Evolutionary conservation across 2,113 vertebrate genomes (phyloP).

Genomic region (Saimiri boliviensis): DNA sequence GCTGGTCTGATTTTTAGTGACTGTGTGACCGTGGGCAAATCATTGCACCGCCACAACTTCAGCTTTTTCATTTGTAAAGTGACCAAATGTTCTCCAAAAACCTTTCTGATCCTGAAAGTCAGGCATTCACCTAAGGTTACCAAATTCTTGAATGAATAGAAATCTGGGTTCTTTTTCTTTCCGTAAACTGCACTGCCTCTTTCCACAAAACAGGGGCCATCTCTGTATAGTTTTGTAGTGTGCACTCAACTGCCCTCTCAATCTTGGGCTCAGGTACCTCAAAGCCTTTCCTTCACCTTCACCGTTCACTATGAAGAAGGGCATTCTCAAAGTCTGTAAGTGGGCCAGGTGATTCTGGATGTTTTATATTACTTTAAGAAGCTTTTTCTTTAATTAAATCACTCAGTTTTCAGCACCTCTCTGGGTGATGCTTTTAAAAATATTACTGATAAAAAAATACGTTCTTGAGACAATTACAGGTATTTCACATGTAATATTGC

Average conservation of each 20-base stretch:
- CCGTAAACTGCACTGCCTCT: background rate
- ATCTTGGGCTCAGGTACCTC: background rate
- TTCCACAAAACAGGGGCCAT: background rate
- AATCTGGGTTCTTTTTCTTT: background rate
- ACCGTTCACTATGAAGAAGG: background rate
- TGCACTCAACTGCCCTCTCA: background rate
- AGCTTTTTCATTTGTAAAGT: background rate
- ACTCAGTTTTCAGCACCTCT: background rate
- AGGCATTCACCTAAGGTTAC: background rate
- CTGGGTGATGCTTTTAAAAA: background rate
- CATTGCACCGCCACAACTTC: background rate
- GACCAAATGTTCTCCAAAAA: background rate
- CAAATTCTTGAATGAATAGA: background rate
- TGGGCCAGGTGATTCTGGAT: background rate
- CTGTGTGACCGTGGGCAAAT: conserved; percentile 39
- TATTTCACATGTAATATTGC: background rate
- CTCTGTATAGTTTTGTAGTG: background rate
- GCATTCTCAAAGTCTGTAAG: background rate
- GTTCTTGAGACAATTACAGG: background rate
- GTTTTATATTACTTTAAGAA: background rate
- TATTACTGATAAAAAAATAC: background rate
- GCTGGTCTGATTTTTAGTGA: background rate
- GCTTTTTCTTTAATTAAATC: conserved; percentile 2
- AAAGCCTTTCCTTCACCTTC: background rate
- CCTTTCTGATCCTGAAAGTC: background rate